phyloP scores from a whole-genome alignment of 2,797 vertebrate species.

The Sardinella longiceps region DNA sequence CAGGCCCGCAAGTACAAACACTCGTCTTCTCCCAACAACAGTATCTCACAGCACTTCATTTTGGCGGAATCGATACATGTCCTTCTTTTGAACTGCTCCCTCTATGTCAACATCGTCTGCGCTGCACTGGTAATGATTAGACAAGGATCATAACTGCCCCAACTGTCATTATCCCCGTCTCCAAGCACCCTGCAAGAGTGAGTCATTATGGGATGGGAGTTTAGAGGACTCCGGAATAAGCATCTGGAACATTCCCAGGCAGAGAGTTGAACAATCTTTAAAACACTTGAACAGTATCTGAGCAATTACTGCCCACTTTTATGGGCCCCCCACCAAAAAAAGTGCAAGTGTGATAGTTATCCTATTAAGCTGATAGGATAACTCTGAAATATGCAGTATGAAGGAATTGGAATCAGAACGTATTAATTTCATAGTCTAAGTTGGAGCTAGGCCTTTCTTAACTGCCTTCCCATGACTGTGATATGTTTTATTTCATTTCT shows the following conservation, averaged over 20 bases:
- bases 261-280: not conserved
- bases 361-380: not conserved
- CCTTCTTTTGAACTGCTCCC: not conserved
- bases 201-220: not conserved
- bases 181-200: not conserved
- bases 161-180: not conserved
- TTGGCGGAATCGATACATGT: not conserved
- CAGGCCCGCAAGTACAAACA: not conserved
- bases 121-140: not conserved
- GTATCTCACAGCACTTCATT: slow-evolving; percentile 7
- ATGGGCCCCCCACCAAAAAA: too few species aligned
- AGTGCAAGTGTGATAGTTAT: too few species aligned
- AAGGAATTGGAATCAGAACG: too few species aligned
- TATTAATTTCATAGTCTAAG: too few species aligned
- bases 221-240: not conserved
- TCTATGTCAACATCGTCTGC: slow-evolving; percentile 2
- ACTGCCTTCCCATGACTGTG: too few species aligned
- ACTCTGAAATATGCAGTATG: not conserved
- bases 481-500: too few species aligned
- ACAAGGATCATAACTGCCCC: not conserved
- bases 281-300: not conserved
- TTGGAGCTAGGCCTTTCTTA: too few species aligned
- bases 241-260: not conserved
- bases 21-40: not conserved
- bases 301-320: not conserved